These are phyloP conservation scores for Peromyscus leucopus DNA, from an alignment of 2,113 vertebrate species.

Conservation along the genomic window DNA sequence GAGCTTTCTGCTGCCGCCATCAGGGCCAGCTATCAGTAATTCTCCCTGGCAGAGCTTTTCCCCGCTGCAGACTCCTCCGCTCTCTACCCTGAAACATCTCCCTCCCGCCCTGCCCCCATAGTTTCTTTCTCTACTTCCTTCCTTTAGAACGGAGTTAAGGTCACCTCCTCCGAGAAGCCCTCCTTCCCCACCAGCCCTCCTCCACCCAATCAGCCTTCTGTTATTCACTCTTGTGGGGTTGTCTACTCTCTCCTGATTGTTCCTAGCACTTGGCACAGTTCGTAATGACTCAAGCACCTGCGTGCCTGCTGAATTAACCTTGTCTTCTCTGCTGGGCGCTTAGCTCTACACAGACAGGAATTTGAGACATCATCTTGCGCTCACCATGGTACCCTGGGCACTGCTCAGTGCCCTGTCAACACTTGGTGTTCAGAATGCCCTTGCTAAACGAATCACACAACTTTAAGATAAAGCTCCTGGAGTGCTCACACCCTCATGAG, in stretches of 20 bases:
- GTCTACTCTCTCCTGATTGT: neutral
- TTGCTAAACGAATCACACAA: conserved; percentile 13
- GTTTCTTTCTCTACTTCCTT: neutral
- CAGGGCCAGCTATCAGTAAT: neutral
- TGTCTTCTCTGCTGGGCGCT: neutral
- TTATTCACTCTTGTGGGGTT: too few species aligned
- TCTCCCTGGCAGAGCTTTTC: neutral
- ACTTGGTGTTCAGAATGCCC: neutral
- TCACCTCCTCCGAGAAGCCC: conserved; percentile 45
- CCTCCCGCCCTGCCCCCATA: too few species aligned
- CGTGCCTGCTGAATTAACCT: neutral
- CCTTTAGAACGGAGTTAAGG: conserved; percentile 1
- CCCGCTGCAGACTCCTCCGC: neutral
- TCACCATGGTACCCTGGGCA: neutral
- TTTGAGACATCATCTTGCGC: neutral
- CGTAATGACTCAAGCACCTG: neutral
- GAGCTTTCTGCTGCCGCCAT: neutral
- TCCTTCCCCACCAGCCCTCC: neutral
- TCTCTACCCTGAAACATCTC: neutral
- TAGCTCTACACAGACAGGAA: neutral
- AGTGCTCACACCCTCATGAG: conserved; percentile 50
- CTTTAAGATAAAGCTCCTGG: neutral
- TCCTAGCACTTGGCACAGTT: neutral
- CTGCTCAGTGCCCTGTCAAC: neutral
- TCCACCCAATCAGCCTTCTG: neutral